These are phyloP conservation scores for Bhutanitis thaidina DNA, from an alignment of 2,888 invertebrate species.

Conservation along the genomic window DNA sequence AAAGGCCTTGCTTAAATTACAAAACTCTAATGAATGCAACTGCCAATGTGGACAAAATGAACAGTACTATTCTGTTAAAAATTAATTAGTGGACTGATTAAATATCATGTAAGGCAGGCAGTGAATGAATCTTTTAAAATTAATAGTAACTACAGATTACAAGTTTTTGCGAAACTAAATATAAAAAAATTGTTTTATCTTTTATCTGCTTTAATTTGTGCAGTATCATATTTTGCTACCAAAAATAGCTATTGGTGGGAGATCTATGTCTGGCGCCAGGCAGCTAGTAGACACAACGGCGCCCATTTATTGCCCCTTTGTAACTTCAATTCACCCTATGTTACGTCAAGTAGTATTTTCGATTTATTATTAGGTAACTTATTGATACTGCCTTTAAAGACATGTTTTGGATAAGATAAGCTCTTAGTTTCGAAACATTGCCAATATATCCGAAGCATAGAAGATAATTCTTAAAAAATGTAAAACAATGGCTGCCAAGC, in stretches of 20 bases:
- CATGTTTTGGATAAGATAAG: no score
- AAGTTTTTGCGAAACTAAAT: no score
- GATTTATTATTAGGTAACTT: neutral
- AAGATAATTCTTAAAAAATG: no score
- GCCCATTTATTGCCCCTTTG: conserved; percentile 38
- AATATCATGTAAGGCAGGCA: no score
- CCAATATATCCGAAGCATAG: no score
- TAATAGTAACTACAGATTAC: no score
- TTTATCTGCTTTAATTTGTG: no score
- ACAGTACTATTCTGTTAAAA: conserved; percentile 4
- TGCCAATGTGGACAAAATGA: conserved; percentile 16
- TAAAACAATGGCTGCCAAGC: no score
- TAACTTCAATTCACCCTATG: conserved; percentile 36
- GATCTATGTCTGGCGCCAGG: conserved; percentile 43
- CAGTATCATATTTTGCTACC: no score
- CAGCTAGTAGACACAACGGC: conserved; percentile 30
- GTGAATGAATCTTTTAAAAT: no score
- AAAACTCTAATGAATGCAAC: conserved; percentile 33
- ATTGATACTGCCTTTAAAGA: neutral
- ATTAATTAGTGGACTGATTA: conserved; percentile 13
- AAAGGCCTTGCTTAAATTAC: conserved; percentile 66
- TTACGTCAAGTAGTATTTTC: neutral
- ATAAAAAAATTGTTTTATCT: no score
- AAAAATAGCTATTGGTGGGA: conserved; percentile 23
- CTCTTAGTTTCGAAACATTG: no score